A percentile compares a stretch with the other conserved stretches of the same genome.
Evolutionary conservation across 2,888 invertebrate species (phyloP).

Genomic region (Linnaemya vulpina): DNA sequence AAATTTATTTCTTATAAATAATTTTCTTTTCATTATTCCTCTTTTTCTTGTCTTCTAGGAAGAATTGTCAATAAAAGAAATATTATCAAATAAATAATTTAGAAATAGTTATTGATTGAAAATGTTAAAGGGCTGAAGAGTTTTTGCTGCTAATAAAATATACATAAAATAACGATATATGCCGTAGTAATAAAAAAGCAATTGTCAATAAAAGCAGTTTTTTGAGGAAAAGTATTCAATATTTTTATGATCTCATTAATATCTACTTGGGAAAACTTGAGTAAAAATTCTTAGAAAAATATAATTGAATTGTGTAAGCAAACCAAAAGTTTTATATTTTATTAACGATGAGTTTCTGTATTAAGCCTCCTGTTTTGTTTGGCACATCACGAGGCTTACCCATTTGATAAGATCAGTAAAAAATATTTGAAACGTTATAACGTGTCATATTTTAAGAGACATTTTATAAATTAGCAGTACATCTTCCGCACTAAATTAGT

Average conservation of each 20-base stretch:
- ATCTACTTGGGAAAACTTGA: no score
- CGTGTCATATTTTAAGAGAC: no score
- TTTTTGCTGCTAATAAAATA: constrained; percentile 32
- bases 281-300: no score
- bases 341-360: no score
- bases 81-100: constrained; percentile 24
- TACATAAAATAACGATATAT: constrained; percentile 34
- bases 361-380: no score
- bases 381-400: no score
- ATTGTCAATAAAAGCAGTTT: background rate
- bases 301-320: no score
- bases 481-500: no score
- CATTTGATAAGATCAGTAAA: no score
- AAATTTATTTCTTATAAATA: constrained; percentile 54
- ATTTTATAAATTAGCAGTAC: no score
- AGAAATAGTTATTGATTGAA: constrained; percentile 3
- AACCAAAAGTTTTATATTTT: no score
- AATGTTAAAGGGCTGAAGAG: constrained; percentile 25
- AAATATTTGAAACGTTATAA: no score
- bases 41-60: background rate
- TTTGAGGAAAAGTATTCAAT: background rate
- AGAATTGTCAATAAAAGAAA: constrained; percentile 36
- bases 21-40: constrained; percentile 24
- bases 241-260: background rate
- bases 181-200: background rate